These are phyloP conservation scores for Drosophila subsilvestris DNA, from an alignment of 2,888 invertebrate genomes.

Conservation along the genomic window DNA sequence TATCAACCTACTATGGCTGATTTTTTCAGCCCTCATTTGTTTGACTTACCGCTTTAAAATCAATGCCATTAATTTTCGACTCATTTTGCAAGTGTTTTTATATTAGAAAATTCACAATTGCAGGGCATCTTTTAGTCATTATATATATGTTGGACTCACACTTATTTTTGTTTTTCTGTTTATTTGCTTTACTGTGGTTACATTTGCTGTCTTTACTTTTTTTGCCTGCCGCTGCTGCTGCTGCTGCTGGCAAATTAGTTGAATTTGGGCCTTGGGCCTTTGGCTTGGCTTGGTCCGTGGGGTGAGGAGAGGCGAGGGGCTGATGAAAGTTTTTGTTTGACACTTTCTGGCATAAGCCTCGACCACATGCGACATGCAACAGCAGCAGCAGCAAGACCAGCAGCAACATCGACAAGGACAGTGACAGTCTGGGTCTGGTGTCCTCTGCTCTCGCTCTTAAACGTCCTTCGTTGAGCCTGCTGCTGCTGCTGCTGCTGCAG, in stretches of 20 bases:
- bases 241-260: slow-evolving; percentile 67
- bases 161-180: slow-evolving; percentile 46
- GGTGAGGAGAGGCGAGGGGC: slow-evolving; percentile 21
- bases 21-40: no score
- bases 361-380: slow-evolving; percentile 65
- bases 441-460: slow-evolving; percentile 31
- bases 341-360: slow-evolving; percentile 53
- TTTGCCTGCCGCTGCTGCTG: slow-evolving; percentile 37
- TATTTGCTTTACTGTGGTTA: slow-evolving; percentile 72
- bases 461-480: slow-evolving; percentile 54
- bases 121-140: background rate
- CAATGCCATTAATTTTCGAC: no score
- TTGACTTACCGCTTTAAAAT: no score
- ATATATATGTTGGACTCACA: background rate
- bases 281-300: background rate
- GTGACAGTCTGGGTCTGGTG: slow-evolving; percentile 37
- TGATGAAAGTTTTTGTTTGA: slow-evolving; percentile 61
- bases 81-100: no score
- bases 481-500: slow-evolving; percentile 45
- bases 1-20: no score
- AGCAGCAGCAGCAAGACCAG: slow-evolving; percentile 3
- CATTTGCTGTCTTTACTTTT: slow-evolving; percentile 47
- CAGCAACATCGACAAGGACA: slow-evolving; percentile 40
- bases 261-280: slow-evolving; percentile 44
- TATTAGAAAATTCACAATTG: no score